These are phyloP conservation scores for Drosophila anceps DNA, from an alignment of 2,888 invertebrate genomes.

Conservation along the genomic window DNA sequence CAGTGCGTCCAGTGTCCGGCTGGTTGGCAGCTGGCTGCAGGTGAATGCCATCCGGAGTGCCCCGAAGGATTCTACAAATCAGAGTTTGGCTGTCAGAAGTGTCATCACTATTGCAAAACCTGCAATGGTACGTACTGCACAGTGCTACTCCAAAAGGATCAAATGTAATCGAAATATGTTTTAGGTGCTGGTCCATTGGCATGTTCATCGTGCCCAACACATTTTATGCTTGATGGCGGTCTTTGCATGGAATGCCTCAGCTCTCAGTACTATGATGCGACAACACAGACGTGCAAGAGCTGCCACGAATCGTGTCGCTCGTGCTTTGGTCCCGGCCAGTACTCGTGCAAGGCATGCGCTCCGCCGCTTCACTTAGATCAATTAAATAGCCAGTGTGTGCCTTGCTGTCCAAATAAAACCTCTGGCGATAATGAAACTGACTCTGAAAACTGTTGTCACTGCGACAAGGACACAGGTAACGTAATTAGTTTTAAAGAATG, in stretches of 20 bases:
- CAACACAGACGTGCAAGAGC: constrained; percentile 89
- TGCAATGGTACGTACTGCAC: constrained; percentile 89
- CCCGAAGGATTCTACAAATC: constrained; percentile 95
- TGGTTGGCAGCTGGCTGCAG: constrained; percentile 93
- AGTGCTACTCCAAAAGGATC: neutral
- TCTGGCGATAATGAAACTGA: constrained; percentile 87
- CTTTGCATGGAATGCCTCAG: constrained; percentile 91
- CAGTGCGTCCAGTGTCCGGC: constrained; percentile 94
- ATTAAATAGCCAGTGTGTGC: constrained; percentile 91
- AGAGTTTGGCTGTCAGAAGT: constrained; percentile 93
- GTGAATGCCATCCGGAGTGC: constrained; percentile 94
- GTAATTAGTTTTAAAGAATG: neutral
- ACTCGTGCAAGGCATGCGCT: constrained; percentile 89
- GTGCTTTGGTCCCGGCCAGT: constrained; percentile 90
- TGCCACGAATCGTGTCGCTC: constrained; percentile 89
- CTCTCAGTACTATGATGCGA: constrained; percentile 90
- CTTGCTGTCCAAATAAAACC: constrained; percentile 88
- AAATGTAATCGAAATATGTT: neutral
- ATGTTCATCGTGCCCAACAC: constrained; percentile 90
- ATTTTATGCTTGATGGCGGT: constrained; percentile 90
- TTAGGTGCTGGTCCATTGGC: constrained; percentile 90
- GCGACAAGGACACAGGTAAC: constrained; percentile 62
- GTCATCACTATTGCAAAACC: constrained; percentile 94
- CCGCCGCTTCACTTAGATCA: constrained; percentile 89
- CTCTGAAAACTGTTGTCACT: constrained; percentile 54